A percentile compares a stretch with the other conserved stretches of the same genome.
Evolutionary conservation across 2,888 invertebrate genomes (phyloP).

Genomic region (Conomelus anceps): DNA sequence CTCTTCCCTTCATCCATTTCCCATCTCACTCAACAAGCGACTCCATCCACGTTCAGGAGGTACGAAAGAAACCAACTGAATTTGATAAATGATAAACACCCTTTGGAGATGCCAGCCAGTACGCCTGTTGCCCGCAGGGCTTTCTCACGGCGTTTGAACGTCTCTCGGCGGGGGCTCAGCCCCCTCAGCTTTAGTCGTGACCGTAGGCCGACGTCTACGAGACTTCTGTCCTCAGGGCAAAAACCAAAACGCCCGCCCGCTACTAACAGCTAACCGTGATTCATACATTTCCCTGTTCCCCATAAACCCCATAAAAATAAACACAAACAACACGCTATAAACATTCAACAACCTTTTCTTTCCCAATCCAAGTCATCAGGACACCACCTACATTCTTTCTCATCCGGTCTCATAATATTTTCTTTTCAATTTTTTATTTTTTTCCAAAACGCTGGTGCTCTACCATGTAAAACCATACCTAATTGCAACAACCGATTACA

Average conservation of each 20-base stretch:
- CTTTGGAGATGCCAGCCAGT: background rate
- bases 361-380: background rate
- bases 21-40: too few species aligned
- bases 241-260: background rate
- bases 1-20: too few species aligned
- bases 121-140: background rate
- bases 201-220: background rate
- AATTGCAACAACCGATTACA: background rate
- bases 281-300: background rate
- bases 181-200: background rate
- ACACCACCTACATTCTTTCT: background rate
- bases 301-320: background rate
- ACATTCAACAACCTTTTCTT: background rate
- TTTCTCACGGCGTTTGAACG: background rate
- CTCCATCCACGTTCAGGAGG: background rate
- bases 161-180: background rate
- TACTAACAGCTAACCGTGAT: background rate
- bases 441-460: background rate
- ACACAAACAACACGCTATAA: background rate
- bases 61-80: background rate
- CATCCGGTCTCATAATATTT: background rate
- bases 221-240: background rate
- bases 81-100: slow-evolving; percentile 18
- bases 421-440: background rate
- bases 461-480: background rate